These are phyloP conservation scores for Henicopernis longicauda DNA, from an alignment of 2,113 vertebrate genomes.

Conservation along the genomic window DNA sequence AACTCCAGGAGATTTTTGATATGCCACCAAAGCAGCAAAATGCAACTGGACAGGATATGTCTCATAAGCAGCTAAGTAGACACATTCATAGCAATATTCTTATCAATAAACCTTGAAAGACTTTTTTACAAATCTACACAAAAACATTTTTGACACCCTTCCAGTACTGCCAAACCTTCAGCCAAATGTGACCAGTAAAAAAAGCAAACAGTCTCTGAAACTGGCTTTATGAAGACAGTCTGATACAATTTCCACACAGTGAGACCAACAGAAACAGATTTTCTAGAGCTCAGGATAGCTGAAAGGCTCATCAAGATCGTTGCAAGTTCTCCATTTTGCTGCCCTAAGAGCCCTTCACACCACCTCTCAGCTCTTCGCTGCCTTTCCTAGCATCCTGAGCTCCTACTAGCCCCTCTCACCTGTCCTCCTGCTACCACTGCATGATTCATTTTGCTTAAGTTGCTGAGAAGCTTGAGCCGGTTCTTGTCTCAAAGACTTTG, in stretches of 20 bases:
- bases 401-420: not conserved
- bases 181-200: not conserved
- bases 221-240: not conserved
- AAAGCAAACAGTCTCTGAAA: not conserved
- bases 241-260: not conserved
- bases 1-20: not conserved
- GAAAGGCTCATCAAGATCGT: not conserved
- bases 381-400: not conserved
- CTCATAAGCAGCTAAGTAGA: not conserved
- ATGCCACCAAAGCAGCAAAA: not conserved
- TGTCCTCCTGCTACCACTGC: not conserved
- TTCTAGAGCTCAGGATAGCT: not conserved
- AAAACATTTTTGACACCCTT: not conserved
- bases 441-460: not conserved
- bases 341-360: not conserved
- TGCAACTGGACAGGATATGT: not conserved
- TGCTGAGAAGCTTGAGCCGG: not conserved
- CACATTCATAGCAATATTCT: not conserved
- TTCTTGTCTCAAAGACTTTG: not conserved
- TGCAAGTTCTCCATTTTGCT: not conserved
- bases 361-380: not conserved
- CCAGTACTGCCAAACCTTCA: not conserved
- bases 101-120: not conserved
- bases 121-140: not conserved
- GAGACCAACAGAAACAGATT: not conserved